phyloP scores from a whole-genome alignment of 2,797 vertebrate species.

The Poeciliopsis turneri region DNA sequence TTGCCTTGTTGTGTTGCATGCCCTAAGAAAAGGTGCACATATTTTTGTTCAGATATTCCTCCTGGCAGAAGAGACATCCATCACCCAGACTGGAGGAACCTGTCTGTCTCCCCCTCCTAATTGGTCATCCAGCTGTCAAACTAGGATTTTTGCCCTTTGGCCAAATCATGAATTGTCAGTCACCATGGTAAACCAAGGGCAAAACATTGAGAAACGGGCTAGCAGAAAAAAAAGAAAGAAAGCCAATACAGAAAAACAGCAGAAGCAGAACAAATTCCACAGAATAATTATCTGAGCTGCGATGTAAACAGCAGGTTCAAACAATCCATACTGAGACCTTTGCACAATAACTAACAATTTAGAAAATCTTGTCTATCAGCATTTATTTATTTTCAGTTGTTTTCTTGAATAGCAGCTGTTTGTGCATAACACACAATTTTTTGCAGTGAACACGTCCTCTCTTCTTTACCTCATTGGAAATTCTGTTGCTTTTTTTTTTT shows the following conservation, averaged over 20 bases:
- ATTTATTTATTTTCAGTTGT: conserved; percentile 42
- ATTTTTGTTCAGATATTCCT: conserved; percentile 29
- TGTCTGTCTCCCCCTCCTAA: conserved; percentile 47
- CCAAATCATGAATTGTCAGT: conserved; percentile 31
- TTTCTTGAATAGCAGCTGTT: conserved; percentile 16
- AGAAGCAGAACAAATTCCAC: conserved; percentile 3
- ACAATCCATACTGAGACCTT: background rate
- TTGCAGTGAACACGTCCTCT: conserved; percentile 50
- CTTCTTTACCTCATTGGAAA: conserved; percentile 65
- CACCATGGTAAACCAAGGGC: conserved; percentile 19
- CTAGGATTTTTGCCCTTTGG: conserved; percentile 39
- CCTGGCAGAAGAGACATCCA: conserved; percentile 26
- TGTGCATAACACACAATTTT: conserved; percentile 53
- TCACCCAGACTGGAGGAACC: conserved; percentile 41
- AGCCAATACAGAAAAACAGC: background rate
- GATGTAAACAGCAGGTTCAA: background rate
- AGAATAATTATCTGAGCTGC: background rate
- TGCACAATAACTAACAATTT: conserved; percentile 31
- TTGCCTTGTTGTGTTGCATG: conserved; percentile 26
- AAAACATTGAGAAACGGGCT: conserved; percentile 15
- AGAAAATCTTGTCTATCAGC: conserved; percentile 25
- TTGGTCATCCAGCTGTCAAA: conserved; percentile 55
- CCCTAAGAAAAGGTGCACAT: conserved; percentile 4
- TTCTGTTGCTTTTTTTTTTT: conserved; percentile 53
- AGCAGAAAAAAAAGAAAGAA: conserved; percentile 5